Conservation (phyloP, 2,888 invertebrate genomes). For the Diadegma fenestrale region DNA sequence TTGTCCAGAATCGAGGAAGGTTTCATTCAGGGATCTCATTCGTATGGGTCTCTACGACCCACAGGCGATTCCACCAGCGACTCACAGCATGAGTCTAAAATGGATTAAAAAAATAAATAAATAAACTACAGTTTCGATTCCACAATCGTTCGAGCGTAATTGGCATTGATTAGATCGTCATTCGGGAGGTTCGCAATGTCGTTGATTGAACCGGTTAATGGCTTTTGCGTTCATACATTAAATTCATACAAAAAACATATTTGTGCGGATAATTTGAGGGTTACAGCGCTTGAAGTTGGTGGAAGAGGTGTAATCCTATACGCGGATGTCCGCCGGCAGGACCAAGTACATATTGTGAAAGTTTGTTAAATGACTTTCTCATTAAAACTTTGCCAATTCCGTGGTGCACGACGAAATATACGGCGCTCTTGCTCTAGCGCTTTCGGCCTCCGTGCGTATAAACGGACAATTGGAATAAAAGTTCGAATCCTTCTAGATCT, state of each 20-base stretch:
- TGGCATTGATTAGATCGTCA: background rate
- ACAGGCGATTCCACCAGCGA: background rate
- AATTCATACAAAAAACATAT: slow-evolving; percentile 19
- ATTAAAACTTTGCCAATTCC: slow-evolving; percentile 80
- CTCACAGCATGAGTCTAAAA: too few relatives aligned
- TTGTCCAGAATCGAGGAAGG: too few relatives aligned
- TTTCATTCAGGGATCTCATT: background rate
- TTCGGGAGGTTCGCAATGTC: background rate
- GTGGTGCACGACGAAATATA: slow-evolving; percentile 64
- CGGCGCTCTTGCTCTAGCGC: slow-evolving; percentile 57
- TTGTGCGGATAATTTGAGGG: slow-evolving; percentile 54
- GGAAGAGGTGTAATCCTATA: slow-evolving; percentile 71
- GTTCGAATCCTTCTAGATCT: slow-evolving; percentile 13
- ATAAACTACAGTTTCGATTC: background rate
- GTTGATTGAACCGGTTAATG: slow-evolving; percentile 7
- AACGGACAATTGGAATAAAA: slow-evolving; percentile 57
- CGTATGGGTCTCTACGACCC: background rate
- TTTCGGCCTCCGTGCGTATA: slow-evolving; percentile 45
- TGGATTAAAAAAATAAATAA: background rate
- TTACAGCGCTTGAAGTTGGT: slow-evolving; percentile 59
- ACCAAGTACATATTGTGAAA: slow-evolving; percentile 73
- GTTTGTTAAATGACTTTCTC: slow-evolving; percentile 80
- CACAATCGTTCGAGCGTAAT: background rate
- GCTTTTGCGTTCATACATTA: slow-evolving; percentile 28
- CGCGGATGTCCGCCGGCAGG: slow-evolving; percentile 68